These are phyloP conservation scores for Encarsia formosa DNA, from an alignment of 2,888 invertebrate genomes.

Conservation along the genomic window DNA sequence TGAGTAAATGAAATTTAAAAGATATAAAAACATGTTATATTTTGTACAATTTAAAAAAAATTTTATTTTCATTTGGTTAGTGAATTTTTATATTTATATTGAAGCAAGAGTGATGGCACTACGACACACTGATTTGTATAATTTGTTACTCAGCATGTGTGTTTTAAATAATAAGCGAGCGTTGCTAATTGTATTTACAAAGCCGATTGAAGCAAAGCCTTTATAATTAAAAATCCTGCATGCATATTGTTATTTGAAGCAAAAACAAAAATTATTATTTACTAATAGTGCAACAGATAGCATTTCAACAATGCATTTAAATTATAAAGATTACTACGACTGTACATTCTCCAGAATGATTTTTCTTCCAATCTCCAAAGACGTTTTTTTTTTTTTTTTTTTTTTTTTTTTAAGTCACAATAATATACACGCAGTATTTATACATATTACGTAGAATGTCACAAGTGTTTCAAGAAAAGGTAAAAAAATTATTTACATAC, in stretches of 20 bases:
- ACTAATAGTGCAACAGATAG: constrained; percentile 15
- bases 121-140: background rate
- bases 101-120: background rate
- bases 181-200: constrained; percentile 18
- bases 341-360: constrained; percentile 37
- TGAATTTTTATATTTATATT: background rate
- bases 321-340: constrained; percentile 4
- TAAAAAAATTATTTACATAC: no score
- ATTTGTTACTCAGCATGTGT: background rate
- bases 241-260: constrained; percentile 3
- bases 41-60: background rate
- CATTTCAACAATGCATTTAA: constrained; percentile 16
- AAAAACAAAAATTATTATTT: constrained; percentile 1
- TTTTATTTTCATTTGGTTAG: background rate
- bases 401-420: no score
- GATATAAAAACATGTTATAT: background rate
- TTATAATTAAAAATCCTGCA: constrained; percentile 7
- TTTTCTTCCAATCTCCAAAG: constrained; percentile 29
- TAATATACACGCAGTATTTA: no score
- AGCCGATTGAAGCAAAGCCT: constrained; percentile 13
- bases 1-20: no score
- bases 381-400: no score
- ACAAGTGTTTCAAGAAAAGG: no score
- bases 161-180: background rate
- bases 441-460: no score